Percentiles rank a stretch among this genome's conserved stretches.
These are phyloP conservation scores for Drosophila kikkawai DNA, from an alignment of 1,140 invertebrate species.

Conservation along the genomic window DNA sequence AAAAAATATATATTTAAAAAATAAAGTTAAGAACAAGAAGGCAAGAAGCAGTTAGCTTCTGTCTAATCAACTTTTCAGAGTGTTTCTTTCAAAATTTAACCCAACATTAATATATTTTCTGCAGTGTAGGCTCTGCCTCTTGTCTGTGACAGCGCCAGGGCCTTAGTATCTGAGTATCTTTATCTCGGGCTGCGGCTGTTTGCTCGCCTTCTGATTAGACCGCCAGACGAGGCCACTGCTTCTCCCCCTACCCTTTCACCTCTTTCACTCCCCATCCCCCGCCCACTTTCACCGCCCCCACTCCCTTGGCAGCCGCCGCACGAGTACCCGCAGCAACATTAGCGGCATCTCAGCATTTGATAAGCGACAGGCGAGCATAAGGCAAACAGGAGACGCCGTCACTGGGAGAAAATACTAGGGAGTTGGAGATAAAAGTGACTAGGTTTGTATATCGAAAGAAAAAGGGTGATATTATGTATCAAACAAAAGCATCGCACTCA, in stretches of 20 bases:
- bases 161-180: constrained; percentile 48
- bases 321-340: constrained; percentile 64
- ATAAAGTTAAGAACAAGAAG: not conserved
- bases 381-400: constrained; percentile 26
- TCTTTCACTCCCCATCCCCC: constrained; percentile 11
- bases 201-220: constrained; percentile 78
- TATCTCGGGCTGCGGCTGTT: constrained; percentile 72
- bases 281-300: not conserved
- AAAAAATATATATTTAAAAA: not conserved
- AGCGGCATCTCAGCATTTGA: constrained; percentile 71
- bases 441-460: too few relatives aligned
- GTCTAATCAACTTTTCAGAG: too few relatives aligned
- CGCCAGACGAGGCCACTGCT: constrained; percentile 43
- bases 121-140: constrained; percentile 22
- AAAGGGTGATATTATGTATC: too few relatives aligned
- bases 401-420: not conserved
- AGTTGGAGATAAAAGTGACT: not conserved
- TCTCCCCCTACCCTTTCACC: not conserved
- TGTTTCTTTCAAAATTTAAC: not conserved
- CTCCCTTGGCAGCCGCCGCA: constrained; percentile 21
- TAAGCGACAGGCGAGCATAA: constrained; percentile 74
- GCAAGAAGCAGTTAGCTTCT: not conserved
- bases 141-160: constrained; percentile 19
- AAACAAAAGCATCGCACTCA: too few relatives aligned
- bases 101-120: not conserved